A percentile compares a stretch with the other conserved stretches of the same genome.
phyloP scores from a whole-genome alignment of 2,113 vertebrate species.

The Bettongia penicillata region DNA sequence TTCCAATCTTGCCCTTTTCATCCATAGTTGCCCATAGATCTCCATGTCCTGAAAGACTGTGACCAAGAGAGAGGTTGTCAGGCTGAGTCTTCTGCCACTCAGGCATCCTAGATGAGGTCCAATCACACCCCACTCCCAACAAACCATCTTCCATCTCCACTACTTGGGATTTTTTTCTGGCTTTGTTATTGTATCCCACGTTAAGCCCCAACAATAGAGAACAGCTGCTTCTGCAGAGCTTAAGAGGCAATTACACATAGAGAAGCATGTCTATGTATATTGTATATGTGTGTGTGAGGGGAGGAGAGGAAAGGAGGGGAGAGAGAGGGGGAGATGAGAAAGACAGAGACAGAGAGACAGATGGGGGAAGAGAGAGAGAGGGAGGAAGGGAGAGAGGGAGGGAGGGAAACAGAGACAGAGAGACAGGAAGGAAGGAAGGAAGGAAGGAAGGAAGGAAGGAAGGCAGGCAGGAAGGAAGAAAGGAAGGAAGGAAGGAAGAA shows the following conservation, averaged over 20 bases:
- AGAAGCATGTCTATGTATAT: neutral
- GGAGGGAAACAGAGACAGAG: too few species aligned
- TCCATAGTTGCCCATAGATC: neutral
- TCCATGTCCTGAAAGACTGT: neutral
- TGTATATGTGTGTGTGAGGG: neutral
- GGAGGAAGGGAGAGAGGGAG: too few species aligned
- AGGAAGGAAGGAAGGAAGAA: accelerated
- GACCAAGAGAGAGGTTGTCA: neutral
- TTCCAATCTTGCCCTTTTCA: neutral
- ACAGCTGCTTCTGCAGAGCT: conserved; percentile 73
- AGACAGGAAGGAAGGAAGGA: too few species aligned
- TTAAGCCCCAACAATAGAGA: conserved; percentile 76
- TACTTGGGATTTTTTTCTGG: neutral
- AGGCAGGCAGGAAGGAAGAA: too few species aligned
- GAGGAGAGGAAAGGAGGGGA: too few species aligned
- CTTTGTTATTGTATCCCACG: conserved; percentile 17
- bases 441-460: too few species aligned
- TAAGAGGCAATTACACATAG: conserved; percentile 54
- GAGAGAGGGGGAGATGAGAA: too few species aligned
- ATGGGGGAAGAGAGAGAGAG: accelerated
- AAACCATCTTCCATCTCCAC: neutral
- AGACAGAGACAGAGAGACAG: too few species aligned
- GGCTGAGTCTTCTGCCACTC: neutral
- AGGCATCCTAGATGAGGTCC: neutral
- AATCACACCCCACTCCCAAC: neutral